Evolutionary conservation across 92 coral and sea anemone genomes (phyloP).

Genomic region (Siderastrea siderea): DNA sequence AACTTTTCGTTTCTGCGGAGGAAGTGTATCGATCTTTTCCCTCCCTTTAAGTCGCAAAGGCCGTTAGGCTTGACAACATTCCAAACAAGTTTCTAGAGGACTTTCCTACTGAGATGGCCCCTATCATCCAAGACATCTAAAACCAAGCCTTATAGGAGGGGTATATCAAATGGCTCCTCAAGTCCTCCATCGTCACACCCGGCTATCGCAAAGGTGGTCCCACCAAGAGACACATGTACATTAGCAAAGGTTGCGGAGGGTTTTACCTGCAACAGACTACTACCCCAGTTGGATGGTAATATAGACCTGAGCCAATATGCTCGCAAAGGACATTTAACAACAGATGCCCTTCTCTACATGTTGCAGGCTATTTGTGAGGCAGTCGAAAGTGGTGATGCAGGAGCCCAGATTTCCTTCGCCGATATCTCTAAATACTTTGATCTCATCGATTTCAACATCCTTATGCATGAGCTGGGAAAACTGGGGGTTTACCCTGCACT

Average conservation of each 20-base stretch:
- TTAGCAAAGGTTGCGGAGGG: constrained; percentile 75
- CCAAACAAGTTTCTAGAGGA: constrained; percentile 49
- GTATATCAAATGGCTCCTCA: background rate
- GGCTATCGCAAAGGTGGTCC: too few relatives aligned
- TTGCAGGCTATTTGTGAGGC: constrained; percentile 64
- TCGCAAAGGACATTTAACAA: too few relatives aligned
- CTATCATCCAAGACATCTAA: constrained; percentile 32
- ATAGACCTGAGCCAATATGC: constrained; percentile 16
- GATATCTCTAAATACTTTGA: constrained; percentile 70
- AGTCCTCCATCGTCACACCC: background rate
- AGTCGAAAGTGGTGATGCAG: constrained; percentile 45
- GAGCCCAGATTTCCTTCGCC: constrained; percentile 53
- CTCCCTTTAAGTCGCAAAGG: background rate
- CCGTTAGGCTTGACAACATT: constrained; percentile 33
- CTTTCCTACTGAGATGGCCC: constrained; percentile 35
- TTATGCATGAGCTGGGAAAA: constrained; percentile 19
- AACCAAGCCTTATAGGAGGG: constrained; percentile 27
- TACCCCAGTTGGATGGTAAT: constrained; percentile 46
- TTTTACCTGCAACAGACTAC: constrained; percentile 41
- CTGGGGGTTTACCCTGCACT: constrained; percentile 40
- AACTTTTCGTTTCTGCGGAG: constrained; percentile 28
- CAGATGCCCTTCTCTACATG: too few relatives aligned
- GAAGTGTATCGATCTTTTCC: constrained; percentile 11
- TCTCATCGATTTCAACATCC: constrained; percentile 41
- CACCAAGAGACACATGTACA: constrained; percentile 37